Percentiles rank a stretch among this genome's conserved stretches.
Evolutionary conservation across 2,113 vertebrate species (phyloP).

Genomic region (Mirza zaza): DNA sequence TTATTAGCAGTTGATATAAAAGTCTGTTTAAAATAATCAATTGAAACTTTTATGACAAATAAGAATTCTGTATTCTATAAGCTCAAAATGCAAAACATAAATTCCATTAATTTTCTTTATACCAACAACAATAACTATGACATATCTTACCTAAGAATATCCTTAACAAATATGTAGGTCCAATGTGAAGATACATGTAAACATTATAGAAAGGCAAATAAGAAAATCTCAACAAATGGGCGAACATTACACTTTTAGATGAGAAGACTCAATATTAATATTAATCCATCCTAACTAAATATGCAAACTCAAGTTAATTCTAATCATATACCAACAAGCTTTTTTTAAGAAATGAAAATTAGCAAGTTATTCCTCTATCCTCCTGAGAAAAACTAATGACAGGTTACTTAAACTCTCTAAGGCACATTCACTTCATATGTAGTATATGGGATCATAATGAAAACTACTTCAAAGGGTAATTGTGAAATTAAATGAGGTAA

Average conservation of each 20-base stretch:
- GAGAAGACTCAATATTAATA: neutral
- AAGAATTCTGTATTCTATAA: neutral
- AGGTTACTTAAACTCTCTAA: neutral
- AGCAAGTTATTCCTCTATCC: neutral
- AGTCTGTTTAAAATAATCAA: neutral
- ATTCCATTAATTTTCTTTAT: neutral
- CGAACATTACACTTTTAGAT: neutral
- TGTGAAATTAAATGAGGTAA: constrained; percentile 6
- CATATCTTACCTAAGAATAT: neutral
- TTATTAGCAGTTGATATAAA: neutral
- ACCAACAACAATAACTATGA: neutral
- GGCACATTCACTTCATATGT: neutral
- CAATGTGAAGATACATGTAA: neutral
- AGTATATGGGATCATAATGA: neutral
- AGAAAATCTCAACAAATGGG: neutral
- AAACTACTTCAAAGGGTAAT: neutral
- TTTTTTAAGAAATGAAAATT: constrained; percentile 3
- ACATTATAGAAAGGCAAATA: neutral
- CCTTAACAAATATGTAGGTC: neutral
- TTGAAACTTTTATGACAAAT: neutral
- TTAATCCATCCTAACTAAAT: neutral
- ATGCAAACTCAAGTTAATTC: neutral
- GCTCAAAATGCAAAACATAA: constrained; percentile 16
- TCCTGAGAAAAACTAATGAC: neutral
- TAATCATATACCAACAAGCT: neutral